phyloP scores from a whole-genome alignment of 2,888 invertebrate species.

The Daptonema setosum region DNA sequence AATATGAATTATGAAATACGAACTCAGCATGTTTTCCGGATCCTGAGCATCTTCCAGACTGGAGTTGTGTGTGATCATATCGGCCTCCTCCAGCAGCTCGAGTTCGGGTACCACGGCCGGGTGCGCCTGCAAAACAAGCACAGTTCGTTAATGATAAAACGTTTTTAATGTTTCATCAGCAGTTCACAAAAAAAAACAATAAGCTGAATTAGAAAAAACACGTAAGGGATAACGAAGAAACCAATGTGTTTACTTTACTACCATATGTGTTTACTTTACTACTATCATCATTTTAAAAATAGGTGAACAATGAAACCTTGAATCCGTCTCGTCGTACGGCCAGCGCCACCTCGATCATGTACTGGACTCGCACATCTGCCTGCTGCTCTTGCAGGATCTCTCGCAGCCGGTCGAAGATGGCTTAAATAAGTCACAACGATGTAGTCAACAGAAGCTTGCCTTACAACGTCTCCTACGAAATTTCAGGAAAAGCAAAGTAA shows the following conservation, averaged over 20 bases:
- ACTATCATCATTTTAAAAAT: too few relatives aligned
- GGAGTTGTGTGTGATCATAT: slow-evolving; percentile 82
- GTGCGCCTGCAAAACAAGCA: slow-evolving; percentile 42
- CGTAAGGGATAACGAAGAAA: too few relatives aligned
- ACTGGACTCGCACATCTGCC: slow-evolving; percentile 75
- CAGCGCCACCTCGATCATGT: slow-evolving; percentile 85
- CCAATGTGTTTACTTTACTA: too few relatives aligned
- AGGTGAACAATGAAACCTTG: not conserved
- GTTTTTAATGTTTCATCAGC: too few relatives aligned
- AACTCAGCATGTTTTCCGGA: slow-evolving; percentile 69
- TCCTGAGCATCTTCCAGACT: slow-evolving; percentile 73
- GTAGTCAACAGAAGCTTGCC: too few relatives aligned
- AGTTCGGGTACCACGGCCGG: slow-evolving; percentile 63
- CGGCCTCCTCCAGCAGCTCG: slow-evolving; percentile 84
- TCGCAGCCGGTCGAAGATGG: slow-evolving; percentile 81
- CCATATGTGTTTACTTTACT: too few relatives aligned
- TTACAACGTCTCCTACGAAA: too few relatives aligned
- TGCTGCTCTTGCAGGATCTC: slow-evolving; percentile 62
- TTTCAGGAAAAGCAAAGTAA: too few relatives aligned
- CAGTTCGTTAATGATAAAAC: too few relatives aligned
- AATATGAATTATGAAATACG: slow-evolving; percentile 25
- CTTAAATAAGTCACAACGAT: too few relatives aligned
- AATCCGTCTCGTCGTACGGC: slow-evolving; percentile 42
- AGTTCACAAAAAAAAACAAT: too few relatives aligned
- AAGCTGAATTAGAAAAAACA: too few relatives aligned